phyloP scores from a whole-genome alignment of 2,113 vertebrate species.

The Siphamia tubifer region DNA sequence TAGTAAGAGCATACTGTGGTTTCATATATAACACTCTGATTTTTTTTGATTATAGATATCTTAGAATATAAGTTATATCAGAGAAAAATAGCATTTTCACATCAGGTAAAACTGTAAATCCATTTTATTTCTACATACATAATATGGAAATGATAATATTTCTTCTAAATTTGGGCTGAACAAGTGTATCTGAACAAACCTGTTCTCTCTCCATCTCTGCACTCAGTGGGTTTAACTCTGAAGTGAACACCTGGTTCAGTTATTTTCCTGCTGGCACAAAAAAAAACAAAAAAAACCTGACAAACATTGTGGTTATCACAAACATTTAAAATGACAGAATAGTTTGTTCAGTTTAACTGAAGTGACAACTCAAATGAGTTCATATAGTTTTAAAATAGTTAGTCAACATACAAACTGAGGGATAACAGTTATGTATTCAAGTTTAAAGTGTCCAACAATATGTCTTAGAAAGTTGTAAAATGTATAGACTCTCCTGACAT shows the following conservation, averaged over 20 bases:
- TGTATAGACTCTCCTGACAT: not conserved
- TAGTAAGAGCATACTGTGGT: not conserved
- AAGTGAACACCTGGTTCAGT: conserved; percentile 31
- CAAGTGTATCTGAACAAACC: conserved; percentile 52
- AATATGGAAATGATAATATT: not conserved
- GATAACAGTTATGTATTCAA: too few relatives aligned
- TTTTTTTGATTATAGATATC: not conserved
- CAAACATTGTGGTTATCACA: conserved; percentile 7
- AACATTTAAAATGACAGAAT: not conserved
- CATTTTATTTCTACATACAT: not conserved
- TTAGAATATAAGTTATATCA: not conserved
- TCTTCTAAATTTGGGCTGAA: not conserved
- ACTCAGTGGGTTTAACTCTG: conserved; percentile 11
- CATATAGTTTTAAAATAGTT: not conserved
- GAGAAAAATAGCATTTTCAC: not conserved
- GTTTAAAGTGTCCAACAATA: not conserved
- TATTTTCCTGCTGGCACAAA: conserved; percentile 41
- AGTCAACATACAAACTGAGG: not conserved
- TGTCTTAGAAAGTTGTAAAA: not conserved
- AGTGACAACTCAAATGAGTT: not conserved
- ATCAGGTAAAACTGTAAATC: not conserved
- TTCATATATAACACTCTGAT: not conserved
- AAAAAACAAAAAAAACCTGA: conserved; percentile 35
- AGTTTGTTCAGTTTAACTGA: not conserved
- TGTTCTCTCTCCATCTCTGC: conserved; percentile 32